phyloP scores from a whole-genome alignment of 1,140 invertebrate genomes.

The Bombus superbus region DNA sequence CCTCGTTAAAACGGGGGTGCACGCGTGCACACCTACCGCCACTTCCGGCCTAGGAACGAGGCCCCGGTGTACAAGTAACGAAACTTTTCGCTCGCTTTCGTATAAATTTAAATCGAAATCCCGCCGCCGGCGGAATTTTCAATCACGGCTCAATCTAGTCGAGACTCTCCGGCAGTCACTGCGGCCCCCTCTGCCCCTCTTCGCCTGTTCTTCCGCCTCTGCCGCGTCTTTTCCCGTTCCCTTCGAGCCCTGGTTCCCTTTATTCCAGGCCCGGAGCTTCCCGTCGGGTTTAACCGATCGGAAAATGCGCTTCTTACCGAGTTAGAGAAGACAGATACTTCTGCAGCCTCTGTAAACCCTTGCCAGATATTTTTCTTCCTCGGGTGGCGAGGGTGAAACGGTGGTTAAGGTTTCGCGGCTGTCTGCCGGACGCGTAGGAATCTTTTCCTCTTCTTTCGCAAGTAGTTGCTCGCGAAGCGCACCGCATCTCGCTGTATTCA shows the following conservation, averaged over 20 bases:
- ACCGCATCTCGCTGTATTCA: not conserved
- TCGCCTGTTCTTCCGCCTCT: not conserved
- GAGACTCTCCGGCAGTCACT: conserved; percentile 26
- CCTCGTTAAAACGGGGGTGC: conserved; percentile 23
- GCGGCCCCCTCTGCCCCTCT: not conserved
- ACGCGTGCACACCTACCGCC: not conserved
- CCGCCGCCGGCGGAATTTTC: conserved; percentile 77
- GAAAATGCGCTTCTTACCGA: conserved; percentile 76
- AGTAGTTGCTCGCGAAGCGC: not conserved
- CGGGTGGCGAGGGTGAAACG: not conserved
- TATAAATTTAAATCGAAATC: conserved; percentile 76
- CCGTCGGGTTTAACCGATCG: conserved; percentile 78
- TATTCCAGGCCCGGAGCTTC: conserved; percentile 62
- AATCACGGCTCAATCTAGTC: conserved; percentile 80
- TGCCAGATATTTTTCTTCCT: not conserved
- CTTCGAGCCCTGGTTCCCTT: not conserved
- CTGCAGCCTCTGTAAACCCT: conserved; percentile 48
- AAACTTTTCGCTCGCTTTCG: conserved; percentile 35
- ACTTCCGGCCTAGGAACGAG: not conserved
- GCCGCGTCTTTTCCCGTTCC: not conserved
- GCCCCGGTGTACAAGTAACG: conserved; percentile 23
- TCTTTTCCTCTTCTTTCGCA: not conserved
- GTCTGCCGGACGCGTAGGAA: not conserved
- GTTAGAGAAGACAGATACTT: conserved; percentile 75
- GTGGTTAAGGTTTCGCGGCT: not conserved